Evolutionary conservation across 1,140 invertebrate genomes (phyloP), one percentile per base, ranked within the genome.

Genomic region (Drosophila gunungcola): DNA sequence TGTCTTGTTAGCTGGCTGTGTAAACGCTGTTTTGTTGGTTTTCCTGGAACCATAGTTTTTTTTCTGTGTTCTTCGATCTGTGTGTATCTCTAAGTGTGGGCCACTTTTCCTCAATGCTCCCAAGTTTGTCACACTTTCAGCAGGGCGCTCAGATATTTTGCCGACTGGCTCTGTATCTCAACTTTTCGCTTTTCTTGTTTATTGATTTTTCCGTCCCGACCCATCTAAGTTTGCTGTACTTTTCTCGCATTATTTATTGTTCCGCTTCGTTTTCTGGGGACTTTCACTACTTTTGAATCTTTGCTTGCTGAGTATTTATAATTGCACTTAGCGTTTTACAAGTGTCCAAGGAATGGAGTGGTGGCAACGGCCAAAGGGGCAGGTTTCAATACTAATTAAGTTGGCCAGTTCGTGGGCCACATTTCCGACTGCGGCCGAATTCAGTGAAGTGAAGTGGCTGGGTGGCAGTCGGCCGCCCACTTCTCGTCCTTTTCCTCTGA

Each of bases 341-440:
- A 75, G 73, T 39, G 51, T 12, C 16, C 3, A 12, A 16, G 39
- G 21, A 10, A 25, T 38, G 48, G 0, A 3, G 27, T n/a, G 27
- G 6, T 12, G n/a, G 11, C 12, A 32, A 49, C 6, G 29, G 29
- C 29, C 1, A 49, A 49, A 6, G n/a, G 29, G 42, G n/a, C 48
- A 29, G 53, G 36, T 48, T 41, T 41, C 69, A 69, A 74, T 72
- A 84, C 68, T 88, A 89, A 88, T 88, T 88, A 90, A 89, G 80
- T 84, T 88, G 80, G 58, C 77, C 83, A 72, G 73, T 75, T 75
- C 5, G 57, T 58, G 69, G 69, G 53, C 61, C 48, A 39, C 42
- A 39, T 53, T 43, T 16, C 34, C 45, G 58, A 51, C 56, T 56
- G 32, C 42, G 62, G 57, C 72, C 51, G 68, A 76, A 78, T 65